Evolutionary conservation across 2,113 vertebrate species (phyloP), one percentile per base, ranked within the genome.

Genomic region (Tringa solitaria): DNA sequence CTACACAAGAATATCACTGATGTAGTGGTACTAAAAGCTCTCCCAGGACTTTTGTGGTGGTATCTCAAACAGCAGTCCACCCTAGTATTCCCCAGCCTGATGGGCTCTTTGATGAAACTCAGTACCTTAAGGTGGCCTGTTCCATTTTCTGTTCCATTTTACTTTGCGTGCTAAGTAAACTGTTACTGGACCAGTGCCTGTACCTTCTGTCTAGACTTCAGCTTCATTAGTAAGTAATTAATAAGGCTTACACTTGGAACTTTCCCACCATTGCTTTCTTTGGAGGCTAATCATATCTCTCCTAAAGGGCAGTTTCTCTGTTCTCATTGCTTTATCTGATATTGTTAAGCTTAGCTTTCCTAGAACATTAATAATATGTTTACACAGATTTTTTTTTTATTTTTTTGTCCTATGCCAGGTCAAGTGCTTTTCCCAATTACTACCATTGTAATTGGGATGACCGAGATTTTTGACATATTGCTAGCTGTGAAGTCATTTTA

Each of bases 171-270:
- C 43, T 57, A 33, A 84, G 26, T 63, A 68, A 77, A 69, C 64
- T 74, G 46, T 89, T 94, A 53, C 80, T 92, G 88, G 88, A 93
- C 23, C 30, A 53, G 33, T 84, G 78, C 82, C 84, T 91, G 50
- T 46, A 70, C 64, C 51, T 85, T 91, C n/a, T 79, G 86, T 95
- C 92, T 93, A 92, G 90, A 93, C 86, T 93, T 92, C 69, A 89
- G 79, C 56, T 94, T 84, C 75, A 81, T 95, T 90, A 93, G 27
- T 45, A 75, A 10, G 8, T 43, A 77, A 78, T 93, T 93, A 93
- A 87, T 91, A 92, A 87, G 61, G 48, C 45, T 92, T 92, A 46
- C 15, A 5, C 43, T 89, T 89, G 59, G 59, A 89, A 87, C 68
- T 87, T 95, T 89, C 59, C 81, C 67, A 76, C 57, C 20, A 10